Percentiles rank a stretch among this genome's conserved stretches.
phyloP scores from a whole-genome alignment of 1,140 invertebrate genomes.

The Holotrichia oblita region DNA sequence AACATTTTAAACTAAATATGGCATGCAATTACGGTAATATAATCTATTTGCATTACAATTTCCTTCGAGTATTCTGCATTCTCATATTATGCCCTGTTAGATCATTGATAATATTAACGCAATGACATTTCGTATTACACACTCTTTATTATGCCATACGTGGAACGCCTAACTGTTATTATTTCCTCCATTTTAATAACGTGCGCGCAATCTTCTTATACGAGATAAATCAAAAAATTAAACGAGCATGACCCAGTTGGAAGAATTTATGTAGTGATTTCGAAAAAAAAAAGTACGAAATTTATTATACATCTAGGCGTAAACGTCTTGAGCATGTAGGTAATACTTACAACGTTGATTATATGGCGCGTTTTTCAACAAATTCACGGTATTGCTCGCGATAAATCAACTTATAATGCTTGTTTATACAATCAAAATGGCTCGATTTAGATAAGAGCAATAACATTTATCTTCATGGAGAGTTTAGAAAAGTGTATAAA shows the following conservation, averaged over 20 bases:
- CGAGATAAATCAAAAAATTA: not conserved
- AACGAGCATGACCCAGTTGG: not conserved
- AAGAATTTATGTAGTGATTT: not conserved
- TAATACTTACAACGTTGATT: not conserved
- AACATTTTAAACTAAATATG: slow-evolving; percentile 14
- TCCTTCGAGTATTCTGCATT: not conserved
- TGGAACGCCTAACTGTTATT: slow-evolving; percentile 1
- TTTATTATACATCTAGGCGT: not conserved
- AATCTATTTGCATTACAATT: slow-evolving; percentile 1
- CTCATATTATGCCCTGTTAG: not conserved
- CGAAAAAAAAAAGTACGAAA: slow-evolving; percentile 8
- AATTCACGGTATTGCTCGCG: not conserved
- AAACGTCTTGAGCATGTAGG: not conserved
- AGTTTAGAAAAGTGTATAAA: not conserved
- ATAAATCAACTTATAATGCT: slow-evolving; percentile 10
- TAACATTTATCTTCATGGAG: not conserved
- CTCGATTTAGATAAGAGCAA: not conserved
- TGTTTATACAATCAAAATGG: slow-evolving; percentile 21
- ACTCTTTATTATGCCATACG: slow-evolving; percentile 4
- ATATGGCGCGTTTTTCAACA: not conserved
- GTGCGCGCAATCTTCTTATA: not conserved
- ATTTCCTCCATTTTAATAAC: slow-evolving; percentile 1
- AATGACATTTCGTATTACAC: not conserved
- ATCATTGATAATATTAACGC: slow-evolving; percentile 9
- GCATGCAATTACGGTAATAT: not conserved